Evolutionary conservation across 2,113 vertebrate genomes (phyloP), one percentile per base, ranked within the genome.

Genomic region (Bucco capensis): DNA sequence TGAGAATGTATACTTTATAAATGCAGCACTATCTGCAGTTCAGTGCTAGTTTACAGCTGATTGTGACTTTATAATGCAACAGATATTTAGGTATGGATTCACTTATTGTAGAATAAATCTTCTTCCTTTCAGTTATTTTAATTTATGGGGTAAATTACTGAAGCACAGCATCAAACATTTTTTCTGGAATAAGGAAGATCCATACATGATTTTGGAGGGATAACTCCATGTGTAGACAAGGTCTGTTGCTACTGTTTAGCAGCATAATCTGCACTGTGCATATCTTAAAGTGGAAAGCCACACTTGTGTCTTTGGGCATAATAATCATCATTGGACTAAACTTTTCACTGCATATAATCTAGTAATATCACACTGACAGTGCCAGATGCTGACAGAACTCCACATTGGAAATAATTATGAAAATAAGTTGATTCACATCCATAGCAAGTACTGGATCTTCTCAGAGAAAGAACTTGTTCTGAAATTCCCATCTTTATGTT

Each of bases 191-290:
- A 83, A 35, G 66, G 56, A 94, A 67, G 67, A 83, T 83, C 50
- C 75, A 91, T 69, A 56, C 78, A 71, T 67, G 38, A 86, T 83
- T 95, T 56, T 91, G n/a, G 22, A 91, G 54, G 51, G 83, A 80
- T 77, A 91, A 44, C 15, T 58, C 57, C 61, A 91, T 64, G 24
- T 86, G 89, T 70, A 92, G 80, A 89, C 86, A 92, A 89, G 87
- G 87, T 87, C 47, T 35, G 27, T 74, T 92, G 84, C 91, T 94
- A 83, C 93, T 76, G 65, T 91, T 96, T 33, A 80, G 46, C 37
- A 50, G 15, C 42, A 53, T 78, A 71, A 70, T 61, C 77, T 86
- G 47, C 61, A 40, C 47, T 58, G 75, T 70, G 56, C 25, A 2
- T 87, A 91, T 85, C 78, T 87, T 72, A 19, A 74, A 85, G 49